Evolutionary conservation across 2,797 vertebrate genomes (phyloP), one percentile per base, ranked within the genome.

Genomic region (Leptoclinus maculatus): DNA sequence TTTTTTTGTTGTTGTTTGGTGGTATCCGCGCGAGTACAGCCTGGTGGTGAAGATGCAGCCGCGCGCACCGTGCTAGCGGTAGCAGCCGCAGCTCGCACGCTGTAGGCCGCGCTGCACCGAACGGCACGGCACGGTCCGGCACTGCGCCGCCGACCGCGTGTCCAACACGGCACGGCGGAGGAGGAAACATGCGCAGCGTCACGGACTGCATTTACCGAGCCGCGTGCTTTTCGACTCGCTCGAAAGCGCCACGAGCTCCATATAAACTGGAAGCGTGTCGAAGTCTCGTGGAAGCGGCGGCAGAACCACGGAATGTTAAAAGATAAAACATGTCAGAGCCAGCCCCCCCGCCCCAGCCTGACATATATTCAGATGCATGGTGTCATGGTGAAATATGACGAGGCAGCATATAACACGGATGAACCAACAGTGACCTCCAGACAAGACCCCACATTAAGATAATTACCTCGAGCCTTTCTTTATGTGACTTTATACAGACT

Each of bases 51-150:
- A 19, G 71, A 49, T 65, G 82, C 73, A 54, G 74, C 78, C 62
- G 87, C 89, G 88, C 86, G 86, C 53, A 71, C 82, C 88, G 89
- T 88, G 88, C 79, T 92, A 91, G 92, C 92, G 92, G 93, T 90
- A 92, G 43, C 45, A 56, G 82, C 34, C 76, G 86, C 80, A 0
- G 71, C 77, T 66, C 64, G 68, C 77, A 53, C 59, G 71, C 83
- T 67, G 75, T 76, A 92, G 92, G 92, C 91, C 90, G 91, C 90
- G 88, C 57, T 49, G 79, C 78, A 16, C 68, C 2, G 47, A 16
- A 57, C 82, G 43, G 72, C 78, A 69, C 59, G 3, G 78, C 57
- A 17, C 64, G 19, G 65, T 0, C 5, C 59, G 13, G 58, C 9
- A 2, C 68, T 25, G 84, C 82, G 72, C 64, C 71, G 79, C 69